Evolutionary conservation across 2,888 invertebrate species (phyloP), one percentile per base, ranked within the genome.

Genomic region (Erpobdella octoculata): DNA sequence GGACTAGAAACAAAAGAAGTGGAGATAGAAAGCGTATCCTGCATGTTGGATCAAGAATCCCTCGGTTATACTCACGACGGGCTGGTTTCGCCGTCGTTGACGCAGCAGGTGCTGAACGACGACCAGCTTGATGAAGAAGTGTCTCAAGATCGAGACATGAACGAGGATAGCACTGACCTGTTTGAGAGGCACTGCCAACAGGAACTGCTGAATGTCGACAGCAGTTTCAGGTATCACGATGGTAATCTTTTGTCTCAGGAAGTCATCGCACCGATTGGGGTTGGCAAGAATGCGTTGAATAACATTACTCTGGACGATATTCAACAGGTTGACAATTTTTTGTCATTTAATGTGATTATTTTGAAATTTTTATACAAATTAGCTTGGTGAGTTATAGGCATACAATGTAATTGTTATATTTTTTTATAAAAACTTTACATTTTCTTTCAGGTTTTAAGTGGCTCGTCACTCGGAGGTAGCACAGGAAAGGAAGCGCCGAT

Each of bases 301-400:
- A 69, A 58, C 58, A 69, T 69, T 58, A 69, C 69, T 8, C 53
- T 69, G 33, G 69, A 69, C 36, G 69, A 69, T 28, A 69, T 69
- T n/a, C 69, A 69, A 53, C 69, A 69, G 53, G 69, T 69, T 33
- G 35, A 62, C 28, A 33, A 12, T 1, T 31, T 25, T 59, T 15
- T 28, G n/a, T 59, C 59, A 59, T 31, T 21, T 59, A 59, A 3
- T 46, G 46, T 1, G 21, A 1, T 6, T 53, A 28, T 9, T 62
- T 31, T 1, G 18, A 12, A 5, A 35, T 33, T 18, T 62, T 35
- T 6, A 28, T 35, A 33, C 28, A 8, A 8, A 33, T 21, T 62
- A 15, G 62, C 28, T 62, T 62, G n/a, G 46, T 41, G 12, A 41
- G 46, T 15, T 41, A 15, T 41, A 15, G 46, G 46, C n/a, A 41